Evolutionary conservation across 2,888 invertebrate species (phyloP), one percentile per base, ranked within the genome.

Genomic region (Sarcophaga rosellei): DNA sequence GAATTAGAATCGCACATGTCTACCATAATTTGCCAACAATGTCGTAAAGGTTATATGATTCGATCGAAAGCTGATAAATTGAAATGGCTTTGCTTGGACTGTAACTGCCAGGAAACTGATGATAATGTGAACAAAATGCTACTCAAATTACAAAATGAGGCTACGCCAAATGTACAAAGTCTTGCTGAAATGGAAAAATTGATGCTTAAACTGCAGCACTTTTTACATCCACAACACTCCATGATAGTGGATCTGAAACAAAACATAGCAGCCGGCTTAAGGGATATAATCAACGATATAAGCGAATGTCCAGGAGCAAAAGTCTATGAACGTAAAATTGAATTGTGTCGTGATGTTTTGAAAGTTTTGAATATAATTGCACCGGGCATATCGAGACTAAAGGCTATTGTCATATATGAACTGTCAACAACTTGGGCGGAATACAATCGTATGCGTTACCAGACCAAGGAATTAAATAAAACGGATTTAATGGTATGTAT

Each of bases 361-460:
- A 92, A 94, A 0, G 94, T 97, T 0, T 91, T 97, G 0, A 95
- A 95, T 85, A 94, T 94, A 47, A 91, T 97, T 2, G 95, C 96
- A 85, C 96, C 97, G 0, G 92, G 92, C 3, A 90, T 93, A 70
- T 92, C 92, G 1, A 88, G 93, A 3, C 77, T 92, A 3, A 92
- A 91, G 95, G 97, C 96, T 1, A 95, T 97, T 75, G 95, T 96
- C 6, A 90, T 97, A 62, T 97, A 97, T 89, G 97, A 97, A 91
- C 93, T 96, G 88, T 96, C 96, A 90, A 94, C 95, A n/a, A 95
- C 96, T 0, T 94, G 94, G 88, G 94, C 95, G 4, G 94, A 95
- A 88, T 91, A 97, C 25, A 89, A 89, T 45, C 89, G 92, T 4
- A 89, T 92, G 72, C 86, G 89, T 21, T 92, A 88, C 69, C 90